Conservation (phyloP, 2,113 vertebrate genomes). For the Phoenicopterus ruber region DNA sequence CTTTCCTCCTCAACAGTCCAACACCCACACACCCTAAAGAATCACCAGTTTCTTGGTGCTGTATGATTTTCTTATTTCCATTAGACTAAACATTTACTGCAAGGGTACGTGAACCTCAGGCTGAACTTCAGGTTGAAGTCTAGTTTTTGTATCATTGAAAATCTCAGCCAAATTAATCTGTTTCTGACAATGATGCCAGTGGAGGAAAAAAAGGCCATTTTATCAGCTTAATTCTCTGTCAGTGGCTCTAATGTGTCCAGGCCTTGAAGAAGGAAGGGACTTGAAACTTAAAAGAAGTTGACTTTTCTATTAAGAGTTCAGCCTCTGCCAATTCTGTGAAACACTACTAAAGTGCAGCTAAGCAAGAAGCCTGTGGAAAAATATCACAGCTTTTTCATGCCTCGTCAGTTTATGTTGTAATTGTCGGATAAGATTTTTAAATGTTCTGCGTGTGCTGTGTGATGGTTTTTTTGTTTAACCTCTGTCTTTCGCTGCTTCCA, state of each 20-base stretch:
- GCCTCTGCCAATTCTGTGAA: neutral
- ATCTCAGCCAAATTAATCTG: neutral
- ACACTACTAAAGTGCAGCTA: neutral
- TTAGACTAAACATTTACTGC: neutral
- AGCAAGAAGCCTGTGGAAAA: neutral
- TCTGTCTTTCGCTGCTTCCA: neutral
- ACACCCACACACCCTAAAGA: neutral
- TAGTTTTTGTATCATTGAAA: neutral
- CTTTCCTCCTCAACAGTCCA: neutral
- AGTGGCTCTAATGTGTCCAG: neutral
- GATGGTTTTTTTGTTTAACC: neutral
- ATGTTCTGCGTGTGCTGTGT: neutral
- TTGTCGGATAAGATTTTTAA: neutral
- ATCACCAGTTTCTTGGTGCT: neutral
- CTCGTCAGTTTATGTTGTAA: neutral
- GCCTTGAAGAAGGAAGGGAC: neutral
- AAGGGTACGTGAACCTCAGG: neutral
- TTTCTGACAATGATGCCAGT: neutral
- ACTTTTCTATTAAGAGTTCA: neutral
- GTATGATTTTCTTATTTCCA: neutral
- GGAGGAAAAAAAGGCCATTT: neutral
- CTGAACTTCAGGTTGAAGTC: neutral
- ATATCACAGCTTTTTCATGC: neutral
- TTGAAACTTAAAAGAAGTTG: neutral
- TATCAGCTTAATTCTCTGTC: neutral